Evolutionary conservation across 2,888 invertebrate species (phyloP).

Genomic region (Itoplectis maculator): DNA sequence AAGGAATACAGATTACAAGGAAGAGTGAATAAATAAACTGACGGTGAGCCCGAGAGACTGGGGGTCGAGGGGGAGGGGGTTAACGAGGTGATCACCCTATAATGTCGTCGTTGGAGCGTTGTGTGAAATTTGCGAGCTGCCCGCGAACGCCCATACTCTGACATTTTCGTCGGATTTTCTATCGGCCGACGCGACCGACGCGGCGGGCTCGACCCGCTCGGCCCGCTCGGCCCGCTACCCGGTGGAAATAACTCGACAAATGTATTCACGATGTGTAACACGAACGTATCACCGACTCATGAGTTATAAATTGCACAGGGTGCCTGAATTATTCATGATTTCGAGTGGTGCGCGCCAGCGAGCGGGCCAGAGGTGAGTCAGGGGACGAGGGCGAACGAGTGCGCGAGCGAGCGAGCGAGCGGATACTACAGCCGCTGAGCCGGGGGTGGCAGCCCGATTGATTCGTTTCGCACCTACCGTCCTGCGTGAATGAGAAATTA

Average conservation of each 20-base stretch:
- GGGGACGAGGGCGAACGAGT: not conserved
- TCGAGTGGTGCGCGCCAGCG: conserved; percentile 61
- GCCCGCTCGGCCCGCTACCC: too few species aligned
- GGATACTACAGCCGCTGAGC: conserved; percentile 25
- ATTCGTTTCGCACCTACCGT: conserved; percentile 67
- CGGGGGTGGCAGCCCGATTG: conserved; percentile 61
- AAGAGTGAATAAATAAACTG: conserved; percentile 1
- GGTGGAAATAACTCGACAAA: conserved; percentile 63
- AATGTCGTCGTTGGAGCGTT: conserved; percentile 9
- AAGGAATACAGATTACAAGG: not conserved
- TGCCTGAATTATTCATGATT: conserved; percentile 67
- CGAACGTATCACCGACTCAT: conserved; percentile 70
- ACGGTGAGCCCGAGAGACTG: too few species aligned
- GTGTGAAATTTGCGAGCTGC: conserved; percentile 18
- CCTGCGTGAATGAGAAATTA: conserved; percentile 66
- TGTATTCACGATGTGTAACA: conserved; percentile 70
- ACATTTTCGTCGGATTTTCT: conserved; percentile 41
- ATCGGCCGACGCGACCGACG: not conserved
- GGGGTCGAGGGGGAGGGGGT: too few species aligned
- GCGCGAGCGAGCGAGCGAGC: conserved; percentile 47
- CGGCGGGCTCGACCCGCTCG: not conserved
- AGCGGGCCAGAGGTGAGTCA: conserved; percentile 25
- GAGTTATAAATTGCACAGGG: conserved; percentile 68
- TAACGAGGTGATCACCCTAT: conserved; percentile 4
- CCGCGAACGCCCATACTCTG: conserved; percentile 1